These are phyloP conservation scores for Ptychoptera contaminata DNA, from an alignment of 2,888 invertebrate genomes.

Conservation along the genomic window DNA sequence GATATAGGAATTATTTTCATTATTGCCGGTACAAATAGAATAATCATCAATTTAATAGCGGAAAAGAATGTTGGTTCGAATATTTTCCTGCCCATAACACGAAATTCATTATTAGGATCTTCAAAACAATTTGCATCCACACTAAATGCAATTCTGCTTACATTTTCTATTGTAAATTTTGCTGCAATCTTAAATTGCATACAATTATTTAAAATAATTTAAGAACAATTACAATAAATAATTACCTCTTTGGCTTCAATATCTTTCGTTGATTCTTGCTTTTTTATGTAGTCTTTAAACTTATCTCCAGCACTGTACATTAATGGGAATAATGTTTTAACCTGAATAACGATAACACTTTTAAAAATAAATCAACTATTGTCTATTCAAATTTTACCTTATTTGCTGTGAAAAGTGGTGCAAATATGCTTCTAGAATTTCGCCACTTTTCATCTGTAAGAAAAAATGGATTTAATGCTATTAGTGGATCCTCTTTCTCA, in stretches of 20 bases:
- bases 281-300: neutral
- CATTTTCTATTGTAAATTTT: conserved; percentile 10
- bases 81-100: conserved; percentile 7
- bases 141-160: conserved; percentile 9
- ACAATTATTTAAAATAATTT: neutral
- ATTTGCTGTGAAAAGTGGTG: conserved; percentile 30
- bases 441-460: conserved; percentile 29
- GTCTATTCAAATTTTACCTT: conserved; percentile 18
- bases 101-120: conserved; percentile 11
- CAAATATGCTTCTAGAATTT: conserved; percentile 21
- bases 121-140: conserved; percentile 10
- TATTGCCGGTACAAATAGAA: conserved; percentile 4
- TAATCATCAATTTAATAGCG: conserved; percentile 3
- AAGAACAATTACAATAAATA: neutral
- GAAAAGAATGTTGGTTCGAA: conserved; percentile 3
- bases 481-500: conserved; percentile 25
- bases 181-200: neutral
- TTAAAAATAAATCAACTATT: neutral
- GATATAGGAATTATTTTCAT: conserved; percentile 3
- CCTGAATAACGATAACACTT: neutral
- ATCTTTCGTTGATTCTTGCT: neutral
- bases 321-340: neutral
- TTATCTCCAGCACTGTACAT: neutral
- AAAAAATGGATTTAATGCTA: conserved; percentile 25
- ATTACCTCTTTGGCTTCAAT: neutral